These are phyloP conservation scores for Trypoxylus dichotomus DNA, from an alignment of 1,140 invertebrate genomes.

Conservation along the genomic window DNA sequence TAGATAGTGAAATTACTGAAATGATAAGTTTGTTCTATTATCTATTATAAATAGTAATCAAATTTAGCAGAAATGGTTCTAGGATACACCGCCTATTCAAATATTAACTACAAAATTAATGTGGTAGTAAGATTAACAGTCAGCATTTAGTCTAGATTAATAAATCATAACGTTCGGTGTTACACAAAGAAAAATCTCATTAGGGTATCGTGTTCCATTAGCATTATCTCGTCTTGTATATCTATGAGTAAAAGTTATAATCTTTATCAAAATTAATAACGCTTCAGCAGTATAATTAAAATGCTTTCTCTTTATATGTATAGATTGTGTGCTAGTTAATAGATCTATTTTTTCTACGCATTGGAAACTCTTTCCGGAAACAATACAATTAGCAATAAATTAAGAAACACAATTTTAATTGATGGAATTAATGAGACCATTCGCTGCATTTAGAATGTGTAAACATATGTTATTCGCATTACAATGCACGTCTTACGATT, in stretches of 20 bases:
- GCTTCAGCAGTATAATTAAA: constrained; percentile 1
- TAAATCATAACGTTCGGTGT: neutral
- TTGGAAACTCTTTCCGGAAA: neutral
- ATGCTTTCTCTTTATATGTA: constrained; percentile 13
- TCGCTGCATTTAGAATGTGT: neutral
- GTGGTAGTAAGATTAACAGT: neutral
- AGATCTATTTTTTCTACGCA: neutral
- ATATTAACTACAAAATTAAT: neutral
- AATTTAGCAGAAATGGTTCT: no score
- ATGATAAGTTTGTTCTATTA: neutral
- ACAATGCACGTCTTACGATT: neutral
- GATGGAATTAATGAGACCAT: neutral
- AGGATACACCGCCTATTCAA: neutral
- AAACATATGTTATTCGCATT: neutral
- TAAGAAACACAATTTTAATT: neutral
- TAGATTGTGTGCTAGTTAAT: neutral
- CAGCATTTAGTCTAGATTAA: neutral
- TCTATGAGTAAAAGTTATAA: constrained; percentile 1
- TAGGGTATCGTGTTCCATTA: neutral
- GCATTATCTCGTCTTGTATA: neutral
- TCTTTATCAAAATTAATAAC: constrained; percentile 14
- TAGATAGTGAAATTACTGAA: neutral
- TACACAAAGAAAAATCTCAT: neutral
- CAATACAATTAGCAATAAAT: neutral
- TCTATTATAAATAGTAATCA: no score